Percentiles rank a stretch among this genome's conserved stretches.
These are phyloP conservation scores for Mesocentrotus franciscanus DNA, from an alignment of 53 echinoderm and acorn worm species.

Conservation along the genomic window DNA sequence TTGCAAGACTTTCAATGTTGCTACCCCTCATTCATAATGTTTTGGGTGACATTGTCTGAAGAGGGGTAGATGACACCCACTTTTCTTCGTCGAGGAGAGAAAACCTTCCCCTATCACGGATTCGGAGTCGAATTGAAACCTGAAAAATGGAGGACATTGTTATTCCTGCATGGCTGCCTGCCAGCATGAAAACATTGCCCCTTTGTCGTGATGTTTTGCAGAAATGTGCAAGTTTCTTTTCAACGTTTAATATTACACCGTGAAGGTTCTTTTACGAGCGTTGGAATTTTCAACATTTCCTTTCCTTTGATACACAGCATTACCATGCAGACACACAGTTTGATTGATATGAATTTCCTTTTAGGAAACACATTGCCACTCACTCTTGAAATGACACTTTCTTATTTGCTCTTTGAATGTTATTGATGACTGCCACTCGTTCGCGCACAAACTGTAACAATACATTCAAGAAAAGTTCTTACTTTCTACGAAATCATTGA, in stretches of 20 bases:
- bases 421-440: slow-evolving; percentile 26
- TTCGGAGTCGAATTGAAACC: slow-evolving; percentile 25
- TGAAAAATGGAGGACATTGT: slow-evolving; percentile 35
- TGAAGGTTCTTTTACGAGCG: neutral
- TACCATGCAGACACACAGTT: neutral
- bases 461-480: neutral
- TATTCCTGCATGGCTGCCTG: slow-evolving; percentile 45
- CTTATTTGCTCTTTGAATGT: slow-evolving; percentile 27
- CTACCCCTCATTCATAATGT: slow-evolving; percentile 40
- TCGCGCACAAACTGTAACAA: slow-evolving; percentile 1
- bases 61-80: slow-evolving; percentile 32
- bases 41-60: slow-evolving; percentile 5
- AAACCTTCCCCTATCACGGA: slow-evolving; percentile 42
- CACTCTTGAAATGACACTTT: slow-evolving; percentile 12
- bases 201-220: slow-evolving; percentile 27
- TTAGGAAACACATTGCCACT: slow-evolving; percentile 50
- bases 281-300: slow-evolving; percentile 36
- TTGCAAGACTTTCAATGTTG: slow-evolving; percentile 33
- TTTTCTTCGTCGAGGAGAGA: slow-evolving; percentile 19
- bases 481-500: slow-evolving; percentile 21
- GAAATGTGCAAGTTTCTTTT: slow-evolving; percentile 58
- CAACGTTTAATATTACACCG: slow-evolving; percentile 43
- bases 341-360: slow-evolving; percentile 54
- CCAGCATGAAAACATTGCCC: slow-evolving; percentile 57
- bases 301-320: slow-evolving; percentile 17